phyloP scores from a whole-genome alignment of 23 tunicate genomes.

The Halocynthia aurantium region DNA sequence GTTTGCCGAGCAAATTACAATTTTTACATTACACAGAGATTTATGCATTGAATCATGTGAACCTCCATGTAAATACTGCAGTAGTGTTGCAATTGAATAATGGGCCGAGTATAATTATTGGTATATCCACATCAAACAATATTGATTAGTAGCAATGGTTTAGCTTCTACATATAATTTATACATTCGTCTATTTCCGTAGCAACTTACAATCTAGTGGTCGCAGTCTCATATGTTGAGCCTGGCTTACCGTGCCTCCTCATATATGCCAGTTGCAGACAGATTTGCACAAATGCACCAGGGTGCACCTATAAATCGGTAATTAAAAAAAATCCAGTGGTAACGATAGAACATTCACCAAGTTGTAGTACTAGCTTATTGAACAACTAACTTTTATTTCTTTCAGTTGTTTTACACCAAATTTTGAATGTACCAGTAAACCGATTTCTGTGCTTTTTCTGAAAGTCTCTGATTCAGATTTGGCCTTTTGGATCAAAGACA shows the following conservation, averaged over 20 bases:
- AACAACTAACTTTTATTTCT: neutral
- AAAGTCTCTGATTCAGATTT: conserved; percentile 17
- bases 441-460: neutral
- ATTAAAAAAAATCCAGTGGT: neutral
- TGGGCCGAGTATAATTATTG: no score
- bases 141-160: no score
- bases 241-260: conserved; percentile 55
- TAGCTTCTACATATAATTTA: no score
- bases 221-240: conserved; percentile 64
- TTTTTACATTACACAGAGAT: no score
- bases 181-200: no score
- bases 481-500: conserved; percentile 32
- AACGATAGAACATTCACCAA: neutral
- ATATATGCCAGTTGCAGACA: conserved; percentile 66
- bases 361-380: no score
- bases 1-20: no score
- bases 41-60: no score
- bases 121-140: no score
- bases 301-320: conserved; percentile 25
- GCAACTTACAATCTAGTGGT: conserved; percentile 56
- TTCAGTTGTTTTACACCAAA: conserved; percentile 57
- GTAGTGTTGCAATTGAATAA: no score
- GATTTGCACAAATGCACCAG: conserved; percentile 60
- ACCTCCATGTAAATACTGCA: no score
- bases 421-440: conserved; percentile 6